phyloP scores from a whole-genome alignment of 2,888 invertebrate genomes.

The Acanthoscelides obtectus region DNA sequence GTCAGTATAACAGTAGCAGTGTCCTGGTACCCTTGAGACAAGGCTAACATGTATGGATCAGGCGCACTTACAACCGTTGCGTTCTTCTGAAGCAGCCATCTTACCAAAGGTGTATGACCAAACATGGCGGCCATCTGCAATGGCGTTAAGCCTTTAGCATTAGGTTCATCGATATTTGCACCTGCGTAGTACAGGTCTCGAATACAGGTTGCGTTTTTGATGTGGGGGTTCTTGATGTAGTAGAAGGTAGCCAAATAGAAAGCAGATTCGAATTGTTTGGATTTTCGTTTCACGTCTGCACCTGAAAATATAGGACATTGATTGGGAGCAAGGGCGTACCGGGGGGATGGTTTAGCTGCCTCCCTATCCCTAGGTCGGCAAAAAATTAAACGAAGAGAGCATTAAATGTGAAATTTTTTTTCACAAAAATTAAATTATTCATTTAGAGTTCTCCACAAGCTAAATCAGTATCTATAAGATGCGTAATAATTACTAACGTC shows the following conservation, averaged over 20 bases:
- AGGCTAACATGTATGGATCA: conserved; percentile 33
- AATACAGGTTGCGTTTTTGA: conserved; percentile 36
- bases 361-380: no score
- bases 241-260: conserved; percentile 37
- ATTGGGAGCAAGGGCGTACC: neutral
- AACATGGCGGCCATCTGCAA: conserved; percentile 39
- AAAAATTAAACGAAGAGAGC: no score
- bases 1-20: conserved; percentile 15
- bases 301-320: conserved; percentile 22
- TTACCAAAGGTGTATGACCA: conserved; percentile 35
- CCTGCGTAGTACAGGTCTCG: conserved; percentile 38
- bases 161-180: conserved; percentile 37
- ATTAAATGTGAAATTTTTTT: no score
- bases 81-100: conserved; percentile 36
- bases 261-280: conserved; percentile 32
- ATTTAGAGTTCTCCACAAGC: no score
- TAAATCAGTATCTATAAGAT: no score
- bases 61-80: conserved; percentile 25
- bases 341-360: neutral
- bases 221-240: conserved; percentile 29
- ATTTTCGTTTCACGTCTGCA: conserved; percentile 31
- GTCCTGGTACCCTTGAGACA: conserved; percentile 23
- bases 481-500: no score
- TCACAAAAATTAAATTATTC: no score
- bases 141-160: conserved; percentile 32